A percentile compares a stretch with the other conserved stretches of the same genome.
Conservation (phyloP, 2,113 vertebrate genomes). For the Saccopteryx leptura region DNA sequence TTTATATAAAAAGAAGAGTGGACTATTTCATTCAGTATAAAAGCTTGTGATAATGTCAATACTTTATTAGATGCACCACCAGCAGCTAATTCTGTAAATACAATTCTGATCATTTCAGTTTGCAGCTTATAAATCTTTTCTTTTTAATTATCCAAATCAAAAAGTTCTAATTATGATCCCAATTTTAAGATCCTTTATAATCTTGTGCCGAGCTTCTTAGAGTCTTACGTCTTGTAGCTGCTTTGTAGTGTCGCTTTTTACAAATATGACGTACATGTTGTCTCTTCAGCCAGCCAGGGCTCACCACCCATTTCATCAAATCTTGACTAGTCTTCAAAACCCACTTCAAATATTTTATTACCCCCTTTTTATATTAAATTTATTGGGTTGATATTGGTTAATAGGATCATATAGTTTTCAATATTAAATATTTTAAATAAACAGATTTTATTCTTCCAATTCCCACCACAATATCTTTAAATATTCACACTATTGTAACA, state of each 20-base stretch:
- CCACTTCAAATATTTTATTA: not conserved
- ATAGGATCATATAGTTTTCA: no score
- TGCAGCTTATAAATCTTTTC: not conserved
- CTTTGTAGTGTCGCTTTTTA: not conserved
- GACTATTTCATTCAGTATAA: not conserved
- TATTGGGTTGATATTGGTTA: no score
- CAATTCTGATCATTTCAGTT: not conserved
- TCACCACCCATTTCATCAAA: not conserved
- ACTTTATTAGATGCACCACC: not conserved
- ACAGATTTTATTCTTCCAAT: not conserved
- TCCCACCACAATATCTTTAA: not conserved
- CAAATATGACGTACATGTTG: not conserved
- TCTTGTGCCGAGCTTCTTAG: not conserved
- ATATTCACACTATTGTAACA: not conserved
- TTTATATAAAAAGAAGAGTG: not conserved
- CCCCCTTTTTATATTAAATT: no score
- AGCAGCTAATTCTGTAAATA: not conserved
- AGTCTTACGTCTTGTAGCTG: not conserved
- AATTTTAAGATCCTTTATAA: not conserved
- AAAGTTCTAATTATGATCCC: not conserved
- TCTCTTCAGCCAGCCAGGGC: not conserved
- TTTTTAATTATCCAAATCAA: not conserved
- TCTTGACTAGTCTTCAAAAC: not conserved
- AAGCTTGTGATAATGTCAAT: not conserved
- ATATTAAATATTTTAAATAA: slow-evolving; percentile 20